A percentile compares a stretch with the other conserved stretches of the same genome.
phyloP scores from a whole-genome alignment of 2,888 invertebrate species.

The Pyrgus malvae region DNA sequence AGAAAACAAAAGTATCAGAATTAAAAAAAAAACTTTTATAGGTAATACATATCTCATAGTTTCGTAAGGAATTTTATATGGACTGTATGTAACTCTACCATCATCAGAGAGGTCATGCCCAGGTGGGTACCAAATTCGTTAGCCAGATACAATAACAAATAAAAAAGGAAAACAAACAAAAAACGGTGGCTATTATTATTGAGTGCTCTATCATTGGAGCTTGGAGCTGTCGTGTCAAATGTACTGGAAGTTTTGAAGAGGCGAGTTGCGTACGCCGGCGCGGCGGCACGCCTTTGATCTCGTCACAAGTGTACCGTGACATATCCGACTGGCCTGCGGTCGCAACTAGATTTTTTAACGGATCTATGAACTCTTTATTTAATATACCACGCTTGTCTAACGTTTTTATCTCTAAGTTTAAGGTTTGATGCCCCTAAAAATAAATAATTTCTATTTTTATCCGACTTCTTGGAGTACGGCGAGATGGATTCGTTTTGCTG shows the following conservation, averaged over 20 bases:
- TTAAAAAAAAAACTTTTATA: no score
- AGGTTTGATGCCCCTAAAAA: background rate
- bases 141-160: background rate
- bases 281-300: conserved; percentile 62
- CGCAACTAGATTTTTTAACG: conserved; percentile 55
- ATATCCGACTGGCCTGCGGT: conserved; percentile 57
- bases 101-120: conserved; percentile 3
- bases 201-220: conserved; percentile 28
- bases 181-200: conserved; percentile 25
- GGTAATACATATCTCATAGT: no score
- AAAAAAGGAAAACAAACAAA: conserved; percentile 1
- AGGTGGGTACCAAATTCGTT: conserved; percentile 3
- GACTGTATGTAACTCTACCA: no score
- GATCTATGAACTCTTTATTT: conserved; percentile 56
- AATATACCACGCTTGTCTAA: conserved; percentile 19
- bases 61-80: no score
- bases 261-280: conserved; percentile 50
- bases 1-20: no score
- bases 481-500: no score
- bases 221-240: conserved; percentile 49
- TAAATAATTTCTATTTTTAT: background rate
- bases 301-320: conserved; percentile 66
- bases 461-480: no score
- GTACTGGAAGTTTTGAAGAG: conserved; percentile 62
- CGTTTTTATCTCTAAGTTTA: conserved; percentile 10